Evolutionary conservation across 2,113 vertebrate genomes (phyloP).

Genomic region (Hydrochoerus hydrochaeris): DNA sequence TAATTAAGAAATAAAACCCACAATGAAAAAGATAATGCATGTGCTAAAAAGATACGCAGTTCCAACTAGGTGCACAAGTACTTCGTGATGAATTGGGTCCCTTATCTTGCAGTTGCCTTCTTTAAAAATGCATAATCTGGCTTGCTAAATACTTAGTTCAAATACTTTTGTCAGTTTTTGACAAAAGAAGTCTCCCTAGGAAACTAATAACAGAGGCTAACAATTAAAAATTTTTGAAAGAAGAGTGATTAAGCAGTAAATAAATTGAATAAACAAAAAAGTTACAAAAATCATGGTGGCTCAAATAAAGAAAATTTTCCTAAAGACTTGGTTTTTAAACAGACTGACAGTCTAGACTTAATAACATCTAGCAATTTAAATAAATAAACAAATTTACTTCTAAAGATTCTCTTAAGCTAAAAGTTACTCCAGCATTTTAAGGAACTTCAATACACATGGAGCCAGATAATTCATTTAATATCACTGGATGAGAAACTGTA

Average conservation of each 20-base stretch:
- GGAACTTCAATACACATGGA: conserved; percentile 34
- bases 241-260: conserved; percentile 2
- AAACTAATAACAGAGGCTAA: conserved; percentile 48
- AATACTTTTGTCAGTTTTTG: conserved; percentile 62
- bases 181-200: neutral
- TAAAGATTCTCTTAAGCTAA: conserved; percentile 33
- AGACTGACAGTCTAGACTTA: neutral
- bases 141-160: conserved; percentile 72
- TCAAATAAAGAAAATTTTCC: neutral
- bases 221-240: conserved; percentile 51
- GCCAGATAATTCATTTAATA: conserved; percentile 47
- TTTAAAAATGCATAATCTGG: conserved; percentile 40
- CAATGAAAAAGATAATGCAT: conserved; percentile 57
- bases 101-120: conserved; percentile 68
- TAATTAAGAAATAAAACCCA: conserved; percentile 68
- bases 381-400: neutral
- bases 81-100: conserved; percentile 50
- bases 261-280: conserved; percentile 49
- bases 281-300: conserved; percentile 3
- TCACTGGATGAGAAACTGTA: conserved; percentile 2
- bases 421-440: conserved; percentile 59
- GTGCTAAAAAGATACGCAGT: conserved; percentile 53
- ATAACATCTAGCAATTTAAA: conserved; percentile 35
- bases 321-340: neutral
- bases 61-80: conserved; percentile 47